Conservation (phyloP, 2,113 vertebrate species). For the Myxocyprinus asiaticus region DNA sequence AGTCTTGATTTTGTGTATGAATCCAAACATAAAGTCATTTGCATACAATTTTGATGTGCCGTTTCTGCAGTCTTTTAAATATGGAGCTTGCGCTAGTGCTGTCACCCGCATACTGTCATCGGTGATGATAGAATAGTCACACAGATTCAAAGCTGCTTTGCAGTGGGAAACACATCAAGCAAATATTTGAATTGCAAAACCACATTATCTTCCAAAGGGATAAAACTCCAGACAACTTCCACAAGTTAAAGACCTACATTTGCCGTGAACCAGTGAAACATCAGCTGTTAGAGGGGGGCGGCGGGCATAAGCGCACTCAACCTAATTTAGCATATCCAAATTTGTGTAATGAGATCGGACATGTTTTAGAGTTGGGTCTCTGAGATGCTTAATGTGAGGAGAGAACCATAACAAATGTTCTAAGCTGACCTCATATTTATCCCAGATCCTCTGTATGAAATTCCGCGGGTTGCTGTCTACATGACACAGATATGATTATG, state of each 20-base stretch:
- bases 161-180: slow-evolving; percentile 84
- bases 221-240: slow-evolving; percentile 73
- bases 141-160: slow-evolving; percentile 93
- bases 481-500: slow-evolving; percentile 68
- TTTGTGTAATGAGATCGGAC: slow-evolving; percentile 79
- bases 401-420: slow-evolving; percentile 74
- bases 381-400: slow-evolving; percentile 66
- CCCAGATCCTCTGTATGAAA: slow-evolving; percentile 67
- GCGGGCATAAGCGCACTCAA: slow-evolving; percentile 55
- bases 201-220: slow-evolving; percentile 87
- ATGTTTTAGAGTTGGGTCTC: slow-evolving; percentile 69
- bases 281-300: slow-evolving; percentile 58
- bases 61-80: slow-evolving; percentile 74
- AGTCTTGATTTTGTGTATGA: slow-evolving; percentile 4
- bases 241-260: slow-evolving; percentile 69
- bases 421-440: slow-evolving; percentile 71
- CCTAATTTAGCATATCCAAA: slow-evolving; percentile 78
- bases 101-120: slow-evolving; percentile 96
- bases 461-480: slow-evolving; percentile 36
- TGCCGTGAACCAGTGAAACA: slow-evolving; percentile 64
- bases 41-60: slow-evolving; percentile 61
- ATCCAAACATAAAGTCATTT: slow-evolving; percentile 67
- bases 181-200: slow-evolving; percentile 99
- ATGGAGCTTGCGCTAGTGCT: slow-evolving; percentile 92
- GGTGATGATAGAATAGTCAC: slow-evolving; percentile 91